Base-by-base conservation (phyloP, 2,888 invertebrate species). In the Saturnia pavonia region DNA sequence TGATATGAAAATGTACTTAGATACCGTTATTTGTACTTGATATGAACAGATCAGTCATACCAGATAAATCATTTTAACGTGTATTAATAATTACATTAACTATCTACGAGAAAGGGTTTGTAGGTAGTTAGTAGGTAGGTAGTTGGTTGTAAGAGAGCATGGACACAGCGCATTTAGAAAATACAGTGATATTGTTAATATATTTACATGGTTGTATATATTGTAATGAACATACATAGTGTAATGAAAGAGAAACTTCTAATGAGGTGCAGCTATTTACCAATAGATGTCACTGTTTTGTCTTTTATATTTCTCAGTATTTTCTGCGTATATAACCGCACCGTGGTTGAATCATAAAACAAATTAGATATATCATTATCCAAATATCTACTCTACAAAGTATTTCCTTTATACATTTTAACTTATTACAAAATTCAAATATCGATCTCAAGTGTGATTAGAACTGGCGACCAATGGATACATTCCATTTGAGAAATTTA, bases 1-100 rank as follows among this genome's bases (percentile, higher is more conserved):
- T 25, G 57, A 0, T 65, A 40, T 65, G n/a, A 11, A 7, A n/a
- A 54, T 54, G 40, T 40, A 65, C 40, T 65, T 19, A 40, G 40
- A 11, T 16, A 65, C 65, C 65, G 65, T 65, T 65, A 65, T 65
- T 65, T 9, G 65, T 65, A 65, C 40, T 7, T 65, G 40, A 65
- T 65, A 65, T 22, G 27, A 19, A 40, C 40, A 65, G n/a, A 65
- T 65, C 40, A 65, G 40, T 65, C 14, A 60, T 27, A 60, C 25
- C 25, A 60, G 57, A 60, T 54, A 25, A 14, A 27, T 60, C 16
- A 27, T 27, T 27, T 60, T 14, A 54, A 60, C 57, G 14, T 60
- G 14, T 12, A 57, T 57, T 8, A 57, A 57, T 14, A 57, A 25
- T 12, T 57, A 6, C 16, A 48, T 19, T 48, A 19, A 48, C 48